These are phyloP conservation scores for Melanchra persicariae DNA, from an alignment of 2,888 invertebrate species.

Conservation along the genomic window DNA sequence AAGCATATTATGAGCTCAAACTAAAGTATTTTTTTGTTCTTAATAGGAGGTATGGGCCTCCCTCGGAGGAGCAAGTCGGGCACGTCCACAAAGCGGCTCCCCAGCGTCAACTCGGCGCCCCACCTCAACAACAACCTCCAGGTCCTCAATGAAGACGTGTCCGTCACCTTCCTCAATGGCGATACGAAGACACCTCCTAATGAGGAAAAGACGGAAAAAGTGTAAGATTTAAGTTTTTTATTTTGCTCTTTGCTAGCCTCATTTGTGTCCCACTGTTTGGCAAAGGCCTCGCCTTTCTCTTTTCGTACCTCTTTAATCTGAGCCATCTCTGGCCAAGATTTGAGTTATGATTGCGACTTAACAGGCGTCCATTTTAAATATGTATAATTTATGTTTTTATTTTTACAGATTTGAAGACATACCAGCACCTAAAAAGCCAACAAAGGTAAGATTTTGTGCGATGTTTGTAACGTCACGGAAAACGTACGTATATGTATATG, in stretches of 20 bases:
- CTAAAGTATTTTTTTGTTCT: neutral
- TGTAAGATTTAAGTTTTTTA: conserved; percentile 63
- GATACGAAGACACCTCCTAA: conserved; percentile 39
- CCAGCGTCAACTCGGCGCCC: conserved; percentile 84
- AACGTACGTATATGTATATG: too few relatives aligned
- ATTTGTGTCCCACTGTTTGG: too few relatives aligned
- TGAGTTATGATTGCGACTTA: too few relatives aligned
- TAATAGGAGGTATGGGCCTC: conserved; percentile 72
- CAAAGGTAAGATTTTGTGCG: conserved; percentile 62
- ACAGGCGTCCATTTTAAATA: too few relatives aligned
- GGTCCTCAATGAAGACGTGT: conserved; percentile 60
- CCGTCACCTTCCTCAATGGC: conserved; percentile 58
- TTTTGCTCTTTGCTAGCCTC: too few relatives aligned
- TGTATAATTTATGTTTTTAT: too few relatives aligned
- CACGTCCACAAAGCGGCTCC: conserved; percentile 75
- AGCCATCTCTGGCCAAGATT: too few relatives aligned
- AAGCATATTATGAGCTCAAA: too few relatives aligned
- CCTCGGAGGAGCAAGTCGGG: conserved; percentile 64
- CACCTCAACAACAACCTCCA: conserved; percentile 82
- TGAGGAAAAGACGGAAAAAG: conserved; percentile 62
- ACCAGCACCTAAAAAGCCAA: conserved; percentile 51
- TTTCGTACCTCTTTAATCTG: too few relatives aligned
- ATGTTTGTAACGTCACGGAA: too few relatives aligned
- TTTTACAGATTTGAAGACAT: conserved; percentile 69
- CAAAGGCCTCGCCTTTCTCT: too few relatives aligned